Base-by-base conservation (phyloP, 2,888 invertebrate genomes). In the Mystacides longicornis region DNA sequence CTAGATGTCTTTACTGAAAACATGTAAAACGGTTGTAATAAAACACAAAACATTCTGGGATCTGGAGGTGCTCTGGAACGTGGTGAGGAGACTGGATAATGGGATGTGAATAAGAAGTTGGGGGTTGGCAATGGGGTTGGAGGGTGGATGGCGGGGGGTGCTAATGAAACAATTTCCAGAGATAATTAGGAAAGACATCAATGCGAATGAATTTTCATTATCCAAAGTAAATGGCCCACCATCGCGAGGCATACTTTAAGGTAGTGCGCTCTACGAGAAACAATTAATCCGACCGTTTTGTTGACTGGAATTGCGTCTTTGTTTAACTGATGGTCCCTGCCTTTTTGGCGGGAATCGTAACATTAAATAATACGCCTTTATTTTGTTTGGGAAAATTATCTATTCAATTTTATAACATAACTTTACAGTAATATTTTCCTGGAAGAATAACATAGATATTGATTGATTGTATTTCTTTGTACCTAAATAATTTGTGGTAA, bases 101-200 rank as follows among this genome's bases (percentile, higher is more conserved):
- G 37, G 16, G 16, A 37, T 37, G 37, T 37, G 37, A 14, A 7
- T 14, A 7, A 37, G 37, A 37, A 37, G 4, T 37, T 14, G 37
- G 37, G 37, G 16, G 27, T 5, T 27, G 27, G 27, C 11, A 3
- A 16, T 37, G 37, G 37, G 16, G 37, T 37, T 14, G 16, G 37
- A 37, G 14, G 3, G 3, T 37, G 37, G 16, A 14, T n/a, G 37
- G 16, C 20, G 48, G 23, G 23, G 21, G 46, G 54, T 52, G 51
- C 53, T 54, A 57, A 59, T 59, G 52, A 59, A 54, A 57, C 55
- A 45, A 59, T 49, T 52, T 49, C 50, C 45, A 21, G 31, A 47
- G 52, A 59, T 57, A 57, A 55, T 59, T 57, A 52, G 49, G 33
- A 46, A 51, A 51, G 47, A 52, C 52, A 59, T 57, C 56, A 59